Evolutionary conservation across 2,888 invertebrate species (phyloP).

Genomic region (Sepiola atlantica): DNA sequence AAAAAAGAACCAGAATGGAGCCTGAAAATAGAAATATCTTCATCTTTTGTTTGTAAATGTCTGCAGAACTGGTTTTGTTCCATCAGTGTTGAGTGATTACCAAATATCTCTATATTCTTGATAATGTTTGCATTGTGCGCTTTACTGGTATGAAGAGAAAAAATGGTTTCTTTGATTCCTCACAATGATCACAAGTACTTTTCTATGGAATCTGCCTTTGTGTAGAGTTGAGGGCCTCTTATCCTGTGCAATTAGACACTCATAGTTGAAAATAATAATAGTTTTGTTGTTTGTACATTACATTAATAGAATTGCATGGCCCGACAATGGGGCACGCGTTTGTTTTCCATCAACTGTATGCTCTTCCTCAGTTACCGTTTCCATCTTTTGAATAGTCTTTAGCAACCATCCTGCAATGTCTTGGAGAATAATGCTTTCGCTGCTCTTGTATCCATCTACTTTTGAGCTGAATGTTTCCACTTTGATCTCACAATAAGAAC

Average conservation of each 20-base stretch:
- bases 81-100: constrained; percentile 10
- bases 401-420: constrained; percentile 8
- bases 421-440: neutral
- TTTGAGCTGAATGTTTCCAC: neutral
- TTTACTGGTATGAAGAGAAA: neutral
- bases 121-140: constrained; percentile 20
- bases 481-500: neutral
- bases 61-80: constrained; percentile 32
- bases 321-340: neutral
- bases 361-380: neutral
- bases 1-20: neutral
- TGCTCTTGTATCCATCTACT: constrained; percentile 1
- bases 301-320: neutral
- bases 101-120: constrained; percentile 21
- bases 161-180: constrained; percentile 32
- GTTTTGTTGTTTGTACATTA: constrained; percentile 32
- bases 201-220: constrained; percentile 32
- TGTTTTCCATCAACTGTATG: neutral
- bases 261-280: constrained; percentile 19
- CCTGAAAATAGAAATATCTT: constrained; percentile 1
- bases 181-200: constrained; percentile 32
- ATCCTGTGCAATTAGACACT: constrained; percentile 32
- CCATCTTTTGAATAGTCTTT: neutral
- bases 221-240: neutral
- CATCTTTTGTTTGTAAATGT: constrained; percentile 9